Evolutionary conservation across 2,797 vertebrate species (phyloP).

Genomic region (Tokudaia tokunoshimensis): DNA sequence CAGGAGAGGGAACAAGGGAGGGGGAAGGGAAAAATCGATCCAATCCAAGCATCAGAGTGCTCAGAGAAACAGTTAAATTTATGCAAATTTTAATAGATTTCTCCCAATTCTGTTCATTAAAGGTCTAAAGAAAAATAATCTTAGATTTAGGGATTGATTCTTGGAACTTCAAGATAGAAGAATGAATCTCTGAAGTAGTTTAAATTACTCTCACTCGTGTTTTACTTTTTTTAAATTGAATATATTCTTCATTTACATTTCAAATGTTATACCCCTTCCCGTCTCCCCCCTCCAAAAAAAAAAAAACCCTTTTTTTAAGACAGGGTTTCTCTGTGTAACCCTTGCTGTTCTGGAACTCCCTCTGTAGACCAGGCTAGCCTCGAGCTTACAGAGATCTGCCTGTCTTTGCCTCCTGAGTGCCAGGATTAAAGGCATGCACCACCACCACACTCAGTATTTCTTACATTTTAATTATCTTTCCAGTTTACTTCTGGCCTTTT

Average conservation of each 20-base stretch:
- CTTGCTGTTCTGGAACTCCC: neutral
- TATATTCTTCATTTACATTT: no score
- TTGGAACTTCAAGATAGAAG: conserved; percentile 50
- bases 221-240: neutral
- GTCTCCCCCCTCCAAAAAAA: no score
- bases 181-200: conserved; percentile 51
- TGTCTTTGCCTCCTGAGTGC: neutral
- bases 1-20: neutral
- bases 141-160: conserved; percentile 48
- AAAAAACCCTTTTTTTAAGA: neutral
- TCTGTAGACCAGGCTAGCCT: neutral
- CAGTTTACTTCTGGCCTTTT: neutral
- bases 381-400: neutral
- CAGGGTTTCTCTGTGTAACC: neutral
- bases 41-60: neutral
- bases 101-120: conserved; percentile 25
- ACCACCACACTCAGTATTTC: neutral
- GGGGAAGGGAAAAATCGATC: neutral
- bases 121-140: conserved; percentile 46
- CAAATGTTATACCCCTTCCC: no score
- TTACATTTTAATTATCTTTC: neutral
- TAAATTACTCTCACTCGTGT: neutral
- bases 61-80: conserved; percentile 3
- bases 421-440: fast-evolving
- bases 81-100: conserved; percentile 7